These are phyloP conservation scores for Girardia tigrina DNA, from an alignment of 2,888 invertebrate genomes.

Conservation along the genomic window DNA sequence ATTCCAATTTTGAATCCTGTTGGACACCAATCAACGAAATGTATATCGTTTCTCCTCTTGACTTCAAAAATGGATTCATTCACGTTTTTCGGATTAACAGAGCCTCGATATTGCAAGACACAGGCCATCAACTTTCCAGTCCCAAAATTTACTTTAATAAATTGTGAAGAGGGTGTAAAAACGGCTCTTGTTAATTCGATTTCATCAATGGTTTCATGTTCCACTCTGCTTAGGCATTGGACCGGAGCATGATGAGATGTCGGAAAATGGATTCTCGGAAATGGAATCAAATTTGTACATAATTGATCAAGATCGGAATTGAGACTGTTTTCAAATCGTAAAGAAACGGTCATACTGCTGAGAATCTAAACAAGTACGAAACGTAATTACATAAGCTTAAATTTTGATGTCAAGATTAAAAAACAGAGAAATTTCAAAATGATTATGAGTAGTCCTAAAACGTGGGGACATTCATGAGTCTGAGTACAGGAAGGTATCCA, in stretches of 20 bases:
- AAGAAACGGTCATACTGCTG: constrained; percentile 49
- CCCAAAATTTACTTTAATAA: constrained; percentile 40
- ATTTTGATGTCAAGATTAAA: too few relatives aligned
- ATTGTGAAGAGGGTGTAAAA: constrained; percentile 44
- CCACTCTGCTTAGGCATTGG: constrained; percentile 43
- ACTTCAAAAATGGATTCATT: constrained; percentile 57
- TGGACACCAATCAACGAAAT: constrained; percentile 69
- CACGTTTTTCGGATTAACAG: constrained; percentile 41
- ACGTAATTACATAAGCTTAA: too few relatives aligned
- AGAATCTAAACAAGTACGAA: constrained; percentile 58
- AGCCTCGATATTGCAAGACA: constrained; percentile 39
- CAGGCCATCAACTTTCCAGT: constrained; percentile 40
- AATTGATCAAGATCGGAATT: constrained; percentile 53
- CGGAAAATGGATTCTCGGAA: constrained; percentile 68
- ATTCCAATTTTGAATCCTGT: constrained; percentile 60
- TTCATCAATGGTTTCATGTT: constrained; percentile 43
- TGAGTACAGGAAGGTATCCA: too few relatives aligned
- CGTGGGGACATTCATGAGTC: too few relatives aligned
- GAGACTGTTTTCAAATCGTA: constrained; percentile 52
- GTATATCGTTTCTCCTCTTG: constrained; percentile 70
- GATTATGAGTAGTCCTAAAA: too few relatives aligned
- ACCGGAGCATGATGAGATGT: constrained; percentile 59
- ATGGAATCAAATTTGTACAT: constrained; percentile 48
- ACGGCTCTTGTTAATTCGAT: constrained; percentile 43
- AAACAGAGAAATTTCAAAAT: too few relatives aligned